Conservation (phyloP, 2,113 vertebrate genomes). For the Halcyon malimbica region DNA sequence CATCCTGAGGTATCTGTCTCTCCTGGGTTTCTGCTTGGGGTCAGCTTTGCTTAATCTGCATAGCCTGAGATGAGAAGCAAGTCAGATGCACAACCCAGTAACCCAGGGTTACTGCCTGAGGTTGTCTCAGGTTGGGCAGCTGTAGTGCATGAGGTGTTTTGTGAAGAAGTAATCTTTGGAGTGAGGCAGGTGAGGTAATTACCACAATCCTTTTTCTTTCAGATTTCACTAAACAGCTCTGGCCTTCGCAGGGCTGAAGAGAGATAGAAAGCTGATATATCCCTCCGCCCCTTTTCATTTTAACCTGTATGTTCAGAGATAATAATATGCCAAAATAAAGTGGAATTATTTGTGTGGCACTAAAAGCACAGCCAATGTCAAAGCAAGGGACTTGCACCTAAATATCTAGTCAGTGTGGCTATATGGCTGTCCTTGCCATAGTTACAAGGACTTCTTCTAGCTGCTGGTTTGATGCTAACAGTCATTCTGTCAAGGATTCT, state of each 20-base stretch:
- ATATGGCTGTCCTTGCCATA: background rate
- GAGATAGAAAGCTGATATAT: background rate
- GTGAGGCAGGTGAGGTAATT: constrained; percentile 15
- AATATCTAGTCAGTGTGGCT: background rate
- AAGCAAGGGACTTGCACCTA: background rate
- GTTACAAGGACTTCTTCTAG: background rate
- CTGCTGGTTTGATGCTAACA: background rate
- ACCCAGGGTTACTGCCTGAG: background rate
- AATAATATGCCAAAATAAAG: background rate
- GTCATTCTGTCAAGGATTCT: background rate
- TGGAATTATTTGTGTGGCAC: background rate
- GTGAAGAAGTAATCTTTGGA: background rate
- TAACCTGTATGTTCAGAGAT: background rate
- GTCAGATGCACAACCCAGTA: background rate
- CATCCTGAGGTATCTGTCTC: background rate
- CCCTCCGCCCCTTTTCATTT: background rate
- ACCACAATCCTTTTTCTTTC: background rate
- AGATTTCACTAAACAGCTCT: background rate
- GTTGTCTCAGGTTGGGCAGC: background rate
- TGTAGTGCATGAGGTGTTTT: background rate
- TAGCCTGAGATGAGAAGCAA: background rate
- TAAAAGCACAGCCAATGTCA: background rate
- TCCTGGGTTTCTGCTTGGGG: background rate
- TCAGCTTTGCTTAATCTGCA: background rate
- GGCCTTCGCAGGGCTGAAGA: background rate